These are phyloP conservation scores for Drosophila formosana DNA, from an alignment of 2,888 invertebrate genomes.

Conservation along the genomic window DNA sequence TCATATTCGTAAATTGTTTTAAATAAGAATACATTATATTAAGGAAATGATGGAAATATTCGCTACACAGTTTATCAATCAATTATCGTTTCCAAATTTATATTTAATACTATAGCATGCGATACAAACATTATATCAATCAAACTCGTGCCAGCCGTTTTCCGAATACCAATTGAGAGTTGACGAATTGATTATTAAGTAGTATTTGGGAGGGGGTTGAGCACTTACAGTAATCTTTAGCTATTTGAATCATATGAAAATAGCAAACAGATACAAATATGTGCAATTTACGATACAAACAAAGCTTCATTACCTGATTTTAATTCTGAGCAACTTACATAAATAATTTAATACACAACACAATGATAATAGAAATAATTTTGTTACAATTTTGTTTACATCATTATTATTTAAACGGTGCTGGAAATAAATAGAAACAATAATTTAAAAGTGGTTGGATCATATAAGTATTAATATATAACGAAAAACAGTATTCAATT, in stretches of 20 bases:
- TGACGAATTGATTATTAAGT: neutral
- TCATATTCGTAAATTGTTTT: conserved; percentile 21
- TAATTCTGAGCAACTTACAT: conserved; percentile 69
- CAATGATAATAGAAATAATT: conserved; percentile 62
- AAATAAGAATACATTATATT: conserved; percentile 2
- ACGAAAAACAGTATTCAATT: conserved; percentile 60
- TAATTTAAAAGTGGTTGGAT: conserved; percentile 43
- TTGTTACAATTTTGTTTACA: conserved; percentile 60
- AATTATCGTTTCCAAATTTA: conserved; percentile 32
- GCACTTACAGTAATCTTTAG: conserved; percentile 37
- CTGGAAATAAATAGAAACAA: conserved; percentile 62
- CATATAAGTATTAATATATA: conserved; percentile 51
- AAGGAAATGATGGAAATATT: conserved; percentile 24
- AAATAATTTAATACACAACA: conserved; percentile 58
- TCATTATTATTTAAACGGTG: conserved; percentile 53
- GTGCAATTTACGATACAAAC: conserved; percentile 63
- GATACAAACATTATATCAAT: conserved; percentile 23
- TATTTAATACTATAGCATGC: conserved; percentile 21
- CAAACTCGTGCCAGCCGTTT: conserved; percentile 9
- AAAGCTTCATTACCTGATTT: conserved; percentile 81
- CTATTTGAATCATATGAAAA: conserved; percentile 39
- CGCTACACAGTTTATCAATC: conserved; percentile 9
- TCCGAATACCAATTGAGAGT: neutral
- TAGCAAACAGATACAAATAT: conserved; percentile 45
- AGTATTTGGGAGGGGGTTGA: neutral